Percentiles rank a stretch among this genome's conserved stretches.
Evolutionary conservation across 2,113 vertebrate genomes (phyloP).

Genomic region (Boulengeromyrus knoepffleri): DNA sequence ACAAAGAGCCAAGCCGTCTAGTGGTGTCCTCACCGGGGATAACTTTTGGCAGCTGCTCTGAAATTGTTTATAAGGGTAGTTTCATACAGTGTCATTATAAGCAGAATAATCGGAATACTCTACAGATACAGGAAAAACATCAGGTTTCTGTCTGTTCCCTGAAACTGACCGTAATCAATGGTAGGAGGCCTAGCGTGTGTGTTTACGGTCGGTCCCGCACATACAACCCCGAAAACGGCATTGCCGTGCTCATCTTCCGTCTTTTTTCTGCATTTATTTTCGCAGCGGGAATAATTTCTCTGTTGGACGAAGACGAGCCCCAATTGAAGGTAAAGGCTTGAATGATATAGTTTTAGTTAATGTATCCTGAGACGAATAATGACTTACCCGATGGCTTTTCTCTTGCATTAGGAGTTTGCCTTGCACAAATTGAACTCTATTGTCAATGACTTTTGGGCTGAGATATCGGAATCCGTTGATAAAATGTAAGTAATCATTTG

Average conservation of each 20-base stretch:
- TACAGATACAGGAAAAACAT: background rate
- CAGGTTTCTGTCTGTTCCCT: background rate
- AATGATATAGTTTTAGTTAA: background rate
- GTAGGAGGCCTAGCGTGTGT: no score
- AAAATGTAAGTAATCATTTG: slow-evolving; percentile 82
- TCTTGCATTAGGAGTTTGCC: slow-evolving; percentile 83
- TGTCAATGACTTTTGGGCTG: slow-evolving; percentile 99
- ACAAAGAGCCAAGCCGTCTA: background rate
- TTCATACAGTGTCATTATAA: background rate
- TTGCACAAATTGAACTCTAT: slow-evolving; percentile 90
- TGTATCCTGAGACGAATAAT: background rate
- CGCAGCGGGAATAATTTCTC: slow-evolving; percentile 96
- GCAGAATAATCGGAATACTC: background rate
- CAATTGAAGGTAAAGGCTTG: slow-evolving; percentile 81
- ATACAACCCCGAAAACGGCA: background rate
- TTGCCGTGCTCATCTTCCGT: background rate
- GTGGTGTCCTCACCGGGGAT: background rate
- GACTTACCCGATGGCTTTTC: background rate
- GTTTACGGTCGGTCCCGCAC: background rate
- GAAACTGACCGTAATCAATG: no score
- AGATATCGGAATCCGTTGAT: slow-evolving; percentile 97
- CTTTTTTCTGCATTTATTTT: background rate
- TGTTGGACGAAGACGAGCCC: slow-evolving; percentile 97
- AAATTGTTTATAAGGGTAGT: background rate
- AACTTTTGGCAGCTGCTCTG: background rate